These are phyloP conservation scores for Ridgeia piscesae DNA, from an alignment of 1,140 invertebrate genomes.

Conservation along the genomic window DNA sequence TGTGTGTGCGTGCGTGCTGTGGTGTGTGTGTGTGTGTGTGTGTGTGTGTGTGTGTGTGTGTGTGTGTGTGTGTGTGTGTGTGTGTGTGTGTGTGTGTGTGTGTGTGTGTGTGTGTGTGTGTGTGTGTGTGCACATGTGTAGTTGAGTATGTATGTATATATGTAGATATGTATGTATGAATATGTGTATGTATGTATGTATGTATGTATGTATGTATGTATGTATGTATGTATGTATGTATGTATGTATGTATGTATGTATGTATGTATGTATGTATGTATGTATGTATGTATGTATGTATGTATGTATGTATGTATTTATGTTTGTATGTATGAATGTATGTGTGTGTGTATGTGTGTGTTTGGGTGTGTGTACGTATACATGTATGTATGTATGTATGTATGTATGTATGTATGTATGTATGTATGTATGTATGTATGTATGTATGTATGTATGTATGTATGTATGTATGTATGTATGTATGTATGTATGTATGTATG, in stretches of 20 bases:
- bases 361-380: conserved; percentile 18
- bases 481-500: neutral
- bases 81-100: no score
- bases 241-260: conserved; percentile 21
- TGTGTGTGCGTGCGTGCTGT: no score
- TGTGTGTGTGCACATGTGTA: no score
- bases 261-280: conserved; percentile 23
- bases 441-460: neutral
- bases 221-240: conserved; percentile 23
- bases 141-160: neutral
- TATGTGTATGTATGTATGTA: conserved; percentile 18
- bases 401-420: conserved; percentile 24
- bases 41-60: no score
- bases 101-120: neutral
- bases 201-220: conserved; percentile 23
- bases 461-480: neutral
- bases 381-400: conserved; percentile 21
- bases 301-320: conserved; percentile 19
- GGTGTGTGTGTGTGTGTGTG: no score
- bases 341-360: conserved; percentile 23
- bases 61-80: no score
- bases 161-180: neutral
- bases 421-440: neutral
- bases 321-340: conserved; percentile 22
- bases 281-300: conserved; percentile 20